These are phyloP conservation scores for Poecilia wingei DNA, from an alignment of 2,797 vertebrate genomes.

Conservation along the genomic window DNA sequence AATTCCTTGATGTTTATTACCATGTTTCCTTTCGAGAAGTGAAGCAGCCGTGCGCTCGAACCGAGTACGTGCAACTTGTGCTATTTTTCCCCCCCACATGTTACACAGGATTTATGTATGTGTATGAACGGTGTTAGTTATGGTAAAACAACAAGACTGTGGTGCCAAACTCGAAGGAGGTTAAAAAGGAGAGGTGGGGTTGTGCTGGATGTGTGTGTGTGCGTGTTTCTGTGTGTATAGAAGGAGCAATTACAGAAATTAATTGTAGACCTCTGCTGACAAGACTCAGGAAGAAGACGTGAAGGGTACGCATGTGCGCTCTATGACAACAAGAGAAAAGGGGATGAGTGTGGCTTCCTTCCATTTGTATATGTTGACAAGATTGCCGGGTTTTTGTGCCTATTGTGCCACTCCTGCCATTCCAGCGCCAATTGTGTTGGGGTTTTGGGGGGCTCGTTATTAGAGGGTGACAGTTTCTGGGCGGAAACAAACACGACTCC, in stretches of 20 bases:
- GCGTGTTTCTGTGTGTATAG: constrained; percentile 16
- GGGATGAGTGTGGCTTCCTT: constrained; percentile 64
- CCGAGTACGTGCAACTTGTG: not conserved
- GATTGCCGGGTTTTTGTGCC: constrained; percentile 78
- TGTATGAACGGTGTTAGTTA: constrained; percentile 25
- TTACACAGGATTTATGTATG: not conserved
- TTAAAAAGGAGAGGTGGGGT: constrained; percentile 45
- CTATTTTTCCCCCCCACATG: not conserved
- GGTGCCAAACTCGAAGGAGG: constrained; percentile 44
- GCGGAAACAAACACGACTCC: constrained; percentile 80
- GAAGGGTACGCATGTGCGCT: constrained; percentile 63
- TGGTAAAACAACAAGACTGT: constrained; percentile 43
- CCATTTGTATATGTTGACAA: constrained; percentile 78
- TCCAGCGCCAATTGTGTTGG: constrained; percentile 72
- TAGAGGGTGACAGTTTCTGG: constrained; percentile 80
- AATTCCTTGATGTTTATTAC: not conserved
- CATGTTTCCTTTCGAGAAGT: not conserved
- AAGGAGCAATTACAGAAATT: constrained; percentile 74
- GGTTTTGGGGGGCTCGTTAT: constrained; percentile 75
- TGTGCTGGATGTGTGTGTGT: constrained; percentile 33
- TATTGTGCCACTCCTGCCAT: constrained; percentile 76
- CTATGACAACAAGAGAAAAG: constrained; percentile 78
- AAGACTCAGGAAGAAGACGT: constrained; percentile 71
- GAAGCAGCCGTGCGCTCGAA: not conserved
- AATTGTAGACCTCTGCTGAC: constrained; percentile 78